Base-by-base conservation (phyloP, 1,140 invertebrate genomes). In the Diabrotica undecimpunctata region DNA sequence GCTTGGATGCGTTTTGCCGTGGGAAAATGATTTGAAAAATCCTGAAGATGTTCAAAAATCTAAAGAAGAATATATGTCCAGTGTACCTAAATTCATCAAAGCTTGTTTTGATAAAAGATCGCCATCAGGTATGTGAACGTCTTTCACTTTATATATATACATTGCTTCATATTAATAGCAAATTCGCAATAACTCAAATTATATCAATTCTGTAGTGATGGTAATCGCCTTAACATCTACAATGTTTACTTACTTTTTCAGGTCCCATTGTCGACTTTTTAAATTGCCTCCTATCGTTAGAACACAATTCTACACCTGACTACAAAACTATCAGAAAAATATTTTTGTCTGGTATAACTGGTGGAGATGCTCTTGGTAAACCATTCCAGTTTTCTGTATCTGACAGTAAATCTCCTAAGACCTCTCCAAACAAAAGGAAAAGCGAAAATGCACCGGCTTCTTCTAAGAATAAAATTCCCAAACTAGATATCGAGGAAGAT, bases 1-100 rank as follows among this genome's bases (percentile, higher is more conserved):
- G 96, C 75, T 95, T 9, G 87, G 87, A 62, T 88, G 90, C 7
- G 81, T 81, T 61, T 81, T 97, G 59, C 95, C 95, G 0, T 97
- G 95, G 95, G 89, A 90, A 69, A 79, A 83, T n/a, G 82, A 85
- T 64, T 75, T 93, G 8, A 82, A 82, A 41, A 82, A 87, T 74
- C 85, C 86, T 5, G 77, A 81, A 36, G 81, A 81, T 56, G 90
- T 93, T 10, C 88, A 93, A 70, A 83, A 84, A 53, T 81, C 86
- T 57, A 96, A 95, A 76, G 86, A 89, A 68, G 80, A 87, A 68
- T 87, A 89, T 51, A 90, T 91, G 80, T 79, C 79, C 7, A 81
- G 90, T 74, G 79, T 91, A 12, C 70, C 75, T 5, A 70, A 71
- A 12, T 85, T 86, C 66, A 74, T 91, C 6, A 85, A 85, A 54